Evolutionary conservation across 2,888 invertebrate species (phyloP), one percentile per base, ranked within the genome.

Genomic region (Trilocha varians): DNA sequence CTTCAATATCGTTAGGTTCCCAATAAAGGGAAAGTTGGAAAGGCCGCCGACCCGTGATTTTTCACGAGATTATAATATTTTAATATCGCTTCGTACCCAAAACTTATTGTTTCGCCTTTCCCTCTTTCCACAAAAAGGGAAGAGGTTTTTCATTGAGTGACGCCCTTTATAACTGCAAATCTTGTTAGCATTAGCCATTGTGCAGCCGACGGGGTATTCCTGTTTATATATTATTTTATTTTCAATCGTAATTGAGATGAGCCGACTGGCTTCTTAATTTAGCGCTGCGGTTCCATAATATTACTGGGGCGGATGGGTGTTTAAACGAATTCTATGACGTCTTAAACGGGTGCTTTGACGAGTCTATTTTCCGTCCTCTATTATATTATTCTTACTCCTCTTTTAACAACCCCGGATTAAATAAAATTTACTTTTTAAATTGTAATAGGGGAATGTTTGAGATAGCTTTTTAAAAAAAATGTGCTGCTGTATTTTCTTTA

Each of bases 71-170:
- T 79, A 82, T 78, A 59, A 62, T 74, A 68, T 74, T 80, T 80
- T 78, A 80, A 82, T 82, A 80, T 77, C 63, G 71, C 72, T 67
- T 59, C 65, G 71, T 59, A 63, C 64, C 58, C 57, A 60, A 68
- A 82, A 78, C 69, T 82, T 78, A 79, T 80, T 78, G 77, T 82
- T 72, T 73, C 65, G 63, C 59, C 64, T 59, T 67, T 70, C 59
- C 62, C 60, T 69, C 72, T 76, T 74, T 25, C 25, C 8, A 75
- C 74, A 67, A 73, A 72, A 70, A 70, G 70, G 63, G 56, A 61
- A 62, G 64, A 69, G 65, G 72, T 75, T 73, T 73, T 71, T 77
- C 70, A 78, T 74, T 72, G 72, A 76, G 70, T 65, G 67, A 74
- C 70, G 71, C 67, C 62, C 57, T 59, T 57, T 64, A 66, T 68